Percentiles rank a stretch among this genome's conserved stretches.
Conservation (phyloP, 2,113 vertebrate genomes). For the Atlantisia rogersi region DNA sequence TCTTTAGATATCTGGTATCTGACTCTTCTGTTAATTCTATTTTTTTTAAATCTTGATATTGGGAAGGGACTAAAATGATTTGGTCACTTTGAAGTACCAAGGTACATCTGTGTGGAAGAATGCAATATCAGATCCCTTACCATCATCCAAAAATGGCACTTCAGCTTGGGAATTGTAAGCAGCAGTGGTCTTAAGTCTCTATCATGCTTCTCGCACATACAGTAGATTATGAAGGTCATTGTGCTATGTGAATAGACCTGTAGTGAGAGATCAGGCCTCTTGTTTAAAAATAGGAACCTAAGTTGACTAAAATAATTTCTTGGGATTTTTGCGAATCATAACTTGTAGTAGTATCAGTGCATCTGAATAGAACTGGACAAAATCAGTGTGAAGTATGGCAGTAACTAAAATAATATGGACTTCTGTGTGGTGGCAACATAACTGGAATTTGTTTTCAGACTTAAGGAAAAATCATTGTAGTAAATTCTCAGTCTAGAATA, state of each 20-base stretch:
- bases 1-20: not conserved
- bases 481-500: not conserved
- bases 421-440: not conserved
- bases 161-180: not conserved
- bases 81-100: not conserved
- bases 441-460: not conserved
- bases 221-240: not conserved
- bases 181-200: not conserved
- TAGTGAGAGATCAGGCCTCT: not conserved
- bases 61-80: not conserved
- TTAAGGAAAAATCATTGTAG: not conserved
- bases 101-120: not conserved
- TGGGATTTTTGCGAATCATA: not conserved
- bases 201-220: not conserved
- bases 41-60: not conserved
- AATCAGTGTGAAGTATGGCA: not conserved
- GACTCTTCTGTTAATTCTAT: not conserved
- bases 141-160: not conserved
- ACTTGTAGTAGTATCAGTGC: not conserved
- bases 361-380: not conserved
- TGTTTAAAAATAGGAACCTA: not conserved
- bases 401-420: not conserved
- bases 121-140: not conserved
- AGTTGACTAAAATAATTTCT: not conserved
- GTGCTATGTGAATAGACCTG: not conserved